Percentiles rank a stretch among this genome's conserved stretches.
Evolutionary conservation across 2,797 vertebrate species (phyloP).

Genomic region (Balearica regulorum): DNA sequence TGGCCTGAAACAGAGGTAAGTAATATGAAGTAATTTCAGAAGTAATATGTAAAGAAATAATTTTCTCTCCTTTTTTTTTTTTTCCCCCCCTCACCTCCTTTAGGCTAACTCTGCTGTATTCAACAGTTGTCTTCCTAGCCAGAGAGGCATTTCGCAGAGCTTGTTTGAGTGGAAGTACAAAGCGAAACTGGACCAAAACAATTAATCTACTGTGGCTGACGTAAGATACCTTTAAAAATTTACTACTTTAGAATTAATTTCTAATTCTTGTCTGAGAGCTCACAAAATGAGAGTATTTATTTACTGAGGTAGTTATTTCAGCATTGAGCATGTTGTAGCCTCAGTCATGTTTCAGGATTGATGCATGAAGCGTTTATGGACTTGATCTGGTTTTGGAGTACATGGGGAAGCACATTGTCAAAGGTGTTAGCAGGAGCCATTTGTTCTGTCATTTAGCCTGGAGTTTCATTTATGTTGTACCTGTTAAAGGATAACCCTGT

Average conservation of each 20-base stretch:
- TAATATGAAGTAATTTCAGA: background rate
- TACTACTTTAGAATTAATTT: background rate
- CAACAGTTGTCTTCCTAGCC: constrained; percentile 89
- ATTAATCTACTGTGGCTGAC: constrained; percentile 93
- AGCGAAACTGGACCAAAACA: constrained; percentile 88
- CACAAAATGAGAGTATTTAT: background rate
- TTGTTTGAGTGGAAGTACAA: constrained; percentile 84
- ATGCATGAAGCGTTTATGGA: background rate
- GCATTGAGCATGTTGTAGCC: background rate
- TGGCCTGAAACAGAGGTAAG: background rate
- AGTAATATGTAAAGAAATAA: background rate
- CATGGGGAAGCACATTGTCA: rapidly evolving
- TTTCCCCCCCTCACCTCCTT: rapidly evolving
- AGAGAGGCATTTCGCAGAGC: constrained; percentile 95
- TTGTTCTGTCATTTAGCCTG: background rate
- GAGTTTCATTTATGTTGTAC: background rate
- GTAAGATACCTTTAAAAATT: constrained; percentile 74
- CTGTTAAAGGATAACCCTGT: background rate
- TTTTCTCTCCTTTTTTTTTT: background rate
- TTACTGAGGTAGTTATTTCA: background rate
- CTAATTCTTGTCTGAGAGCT: background rate
- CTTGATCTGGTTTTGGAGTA: background rate
- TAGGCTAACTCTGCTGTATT: constrained; percentile 91
- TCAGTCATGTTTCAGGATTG: background rate
- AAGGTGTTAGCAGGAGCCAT: background rate